A percentile compares a stretch with the other conserved stretches of the same genome.
These are phyloP conservation scores for Cricetomys ansorgei DNA, from an alignment of 2,113 vertebrate species.

Conservation along the genomic window DNA sequence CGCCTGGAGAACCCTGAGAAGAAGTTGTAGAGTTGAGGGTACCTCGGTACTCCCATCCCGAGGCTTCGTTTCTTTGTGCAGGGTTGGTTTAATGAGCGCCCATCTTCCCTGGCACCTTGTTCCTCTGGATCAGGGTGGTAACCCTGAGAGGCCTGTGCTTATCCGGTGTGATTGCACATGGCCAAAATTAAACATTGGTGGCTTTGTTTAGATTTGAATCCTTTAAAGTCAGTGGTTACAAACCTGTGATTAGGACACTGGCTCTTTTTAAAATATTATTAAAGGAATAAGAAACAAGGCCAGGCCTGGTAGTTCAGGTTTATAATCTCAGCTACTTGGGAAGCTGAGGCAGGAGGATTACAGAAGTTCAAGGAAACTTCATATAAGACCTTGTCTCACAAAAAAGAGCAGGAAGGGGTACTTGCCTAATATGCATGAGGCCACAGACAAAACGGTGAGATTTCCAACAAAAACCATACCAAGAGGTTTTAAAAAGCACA, in stretches of 20 bases:
- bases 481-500: neutral
- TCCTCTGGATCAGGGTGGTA: neutral
- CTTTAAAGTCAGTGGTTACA: neutral
- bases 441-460: too few species aligned
- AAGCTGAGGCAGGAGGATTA: neutral
- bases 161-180: rapidly evolving
- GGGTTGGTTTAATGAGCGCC: too few species aligned
- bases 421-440: neutral
- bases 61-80: neutral
- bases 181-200: neutral
- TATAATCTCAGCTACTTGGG: neutral
- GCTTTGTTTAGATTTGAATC: neutral
- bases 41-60: too few species aligned
- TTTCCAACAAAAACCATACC: neutral
- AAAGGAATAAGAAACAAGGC: neutral
- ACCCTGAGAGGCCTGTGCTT: neutral
- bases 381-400: neutral
- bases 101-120: neutral
- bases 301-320: neutral
- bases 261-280: neutral
- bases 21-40: neutral
- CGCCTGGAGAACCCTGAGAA: neutral
- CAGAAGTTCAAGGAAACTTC: neutral
- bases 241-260: neutral
- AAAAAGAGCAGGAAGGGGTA: neutral